Percentiles rank a stretch among this genome's conserved stretches.
Conservation (phyloP, 2,888 invertebrate species). For the Gari tellinella region DNA sequence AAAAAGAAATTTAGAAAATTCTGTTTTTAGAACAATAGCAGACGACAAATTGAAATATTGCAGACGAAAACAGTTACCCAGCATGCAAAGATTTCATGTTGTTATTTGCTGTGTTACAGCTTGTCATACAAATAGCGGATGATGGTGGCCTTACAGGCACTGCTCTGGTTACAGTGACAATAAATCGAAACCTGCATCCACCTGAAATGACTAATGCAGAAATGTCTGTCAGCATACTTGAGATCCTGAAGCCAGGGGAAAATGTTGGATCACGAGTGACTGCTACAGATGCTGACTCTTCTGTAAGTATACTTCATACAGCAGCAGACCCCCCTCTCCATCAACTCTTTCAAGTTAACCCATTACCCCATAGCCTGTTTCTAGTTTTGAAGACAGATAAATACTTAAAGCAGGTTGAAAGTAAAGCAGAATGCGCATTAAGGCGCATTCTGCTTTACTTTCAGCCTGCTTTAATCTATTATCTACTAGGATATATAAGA, state of each 20-base stretch:
- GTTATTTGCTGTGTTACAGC: too few relatives aligned
- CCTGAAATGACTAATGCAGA: slow-evolving; percentile 57
- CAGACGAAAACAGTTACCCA: too few relatives aligned
- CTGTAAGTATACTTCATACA: slow-evolving; percentile 35
- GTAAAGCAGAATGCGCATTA: too few relatives aligned
- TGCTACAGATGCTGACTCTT: slow-evolving; percentile 55
- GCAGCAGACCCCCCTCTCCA: too few relatives aligned
- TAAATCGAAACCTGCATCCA: slow-evolving; percentile 65
- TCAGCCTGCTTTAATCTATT: too few relatives aligned
- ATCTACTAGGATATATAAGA: too few relatives aligned
- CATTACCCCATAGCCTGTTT: not conserved
- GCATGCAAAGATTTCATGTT: too few relatives aligned
- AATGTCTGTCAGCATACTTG: slow-evolving; percentile 57
- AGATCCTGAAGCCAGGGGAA: slow-evolving; percentile 47
- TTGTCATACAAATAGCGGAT: slow-evolving; percentile 38
- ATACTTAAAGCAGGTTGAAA: too few relatives aligned
- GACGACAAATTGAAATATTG: too few relatives aligned
- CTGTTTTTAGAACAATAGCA: too few relatives aligned
- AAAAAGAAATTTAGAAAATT: too few relatives aligned
- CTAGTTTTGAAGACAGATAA: not conserved
- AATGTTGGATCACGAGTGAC: slow-evolving; percentile 33
- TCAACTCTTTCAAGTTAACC: not conserved
- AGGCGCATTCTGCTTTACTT: too few relatives aligned
- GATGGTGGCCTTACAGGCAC: slow-evolving; percentile 52
- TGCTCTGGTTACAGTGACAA: slow-evolving; percentile 49